Percentiles rank a stretch among this genome's conserved stretches.
phyloP scores from a whole-genome alignment of 2,888 invertebrate genomes.

The Andrena bicolor region DNA sequence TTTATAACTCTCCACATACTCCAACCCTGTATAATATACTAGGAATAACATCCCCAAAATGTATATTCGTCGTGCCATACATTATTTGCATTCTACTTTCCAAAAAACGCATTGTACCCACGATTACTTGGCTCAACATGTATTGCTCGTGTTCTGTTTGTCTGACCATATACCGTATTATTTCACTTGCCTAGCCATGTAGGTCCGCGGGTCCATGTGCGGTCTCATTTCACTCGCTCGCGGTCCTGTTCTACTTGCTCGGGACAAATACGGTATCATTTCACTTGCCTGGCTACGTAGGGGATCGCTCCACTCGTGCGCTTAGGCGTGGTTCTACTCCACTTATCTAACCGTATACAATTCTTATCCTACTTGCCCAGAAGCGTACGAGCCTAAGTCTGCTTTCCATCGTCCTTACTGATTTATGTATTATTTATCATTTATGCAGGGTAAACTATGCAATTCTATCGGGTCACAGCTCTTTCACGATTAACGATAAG shows the following conservation, averaged over 20 bases:
- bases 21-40: not conserved
- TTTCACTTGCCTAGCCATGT: not conserved
- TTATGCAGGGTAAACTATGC: not conserved
- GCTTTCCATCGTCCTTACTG: not conserved
- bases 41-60: not conserved
- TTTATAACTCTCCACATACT: no score
- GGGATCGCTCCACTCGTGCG: slow-evolving; percentile 8
- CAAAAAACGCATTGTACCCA: no score
- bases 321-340: slow-evolving; percentile 15
- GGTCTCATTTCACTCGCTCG: not conserved
- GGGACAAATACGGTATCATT: slow-evolving; percentile 23
- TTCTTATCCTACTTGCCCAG: slow-evolving; percentile 15
- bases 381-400: not conserved
- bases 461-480: not conserved
- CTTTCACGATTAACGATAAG: not conserved
- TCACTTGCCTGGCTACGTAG: slow-evolving; percentile 16
- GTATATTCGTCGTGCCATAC: not conserved
- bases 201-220: not conserved
- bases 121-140: no score
- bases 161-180: not conserved
- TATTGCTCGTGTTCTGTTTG: not conserved
- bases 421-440: not conserved
- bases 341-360: slow-evolving; percentile 14
- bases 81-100: not conserved
- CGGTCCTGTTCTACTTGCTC: slow-evolving; percentile 14